phyloP scores from a whole-genome alignment of 2,113 vertebrate species.

The Poecilia latipinna region DNA sequence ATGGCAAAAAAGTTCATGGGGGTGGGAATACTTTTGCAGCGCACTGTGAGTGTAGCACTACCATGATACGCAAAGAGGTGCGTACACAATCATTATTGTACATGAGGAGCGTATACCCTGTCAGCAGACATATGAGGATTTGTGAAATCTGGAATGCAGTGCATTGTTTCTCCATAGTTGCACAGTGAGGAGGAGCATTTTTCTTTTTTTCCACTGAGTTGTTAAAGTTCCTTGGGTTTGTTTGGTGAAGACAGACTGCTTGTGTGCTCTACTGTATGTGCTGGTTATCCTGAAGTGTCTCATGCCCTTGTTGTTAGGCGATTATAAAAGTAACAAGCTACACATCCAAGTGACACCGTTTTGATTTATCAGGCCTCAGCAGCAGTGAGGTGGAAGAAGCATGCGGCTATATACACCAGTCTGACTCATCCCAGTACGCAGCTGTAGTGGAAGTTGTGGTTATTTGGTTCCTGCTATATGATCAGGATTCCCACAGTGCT shows the following conservation, averaged over 20 bases:
- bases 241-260: constrained; percentile 35
- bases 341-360: constrained; percentile 32
- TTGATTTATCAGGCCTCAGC: constrained; percentile 43
- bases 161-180: constrained; percentile 41
- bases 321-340: constrained; percentile 29
- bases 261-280: constrained; percentile 52
- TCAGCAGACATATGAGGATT: constrained; percentile 41
- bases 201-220: constrained; percentile 58
- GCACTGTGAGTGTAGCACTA: constrained; percentile 7
- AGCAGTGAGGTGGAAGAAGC: constrained; percentile 62
- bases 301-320: constrained; percentile 16
- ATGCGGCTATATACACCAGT: constrained; percentile 78
- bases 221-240: constrained; percentile 41
- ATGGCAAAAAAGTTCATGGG: neutral
- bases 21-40: neutral
- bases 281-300: constrained; percentile 55
- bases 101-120: constrained; percentile 54
- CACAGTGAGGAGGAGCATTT: constrained; percentile 49
- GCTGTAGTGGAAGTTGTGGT: constrained; percentile 37
- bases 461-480: constrained; percentile 53
- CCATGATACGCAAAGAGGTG: constrained; percentile 16
- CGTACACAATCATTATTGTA: constrained; percentile 33
- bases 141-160: constrained; percentile 54
- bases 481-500: constrained; percentile 28
- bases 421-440: constrained; percentile 26